These are phyloP conservation scores for Epsilonema sp. DNA, from an alignment of 2,888 invertebrate genomes.

Conservation along the genomic window DNA sequence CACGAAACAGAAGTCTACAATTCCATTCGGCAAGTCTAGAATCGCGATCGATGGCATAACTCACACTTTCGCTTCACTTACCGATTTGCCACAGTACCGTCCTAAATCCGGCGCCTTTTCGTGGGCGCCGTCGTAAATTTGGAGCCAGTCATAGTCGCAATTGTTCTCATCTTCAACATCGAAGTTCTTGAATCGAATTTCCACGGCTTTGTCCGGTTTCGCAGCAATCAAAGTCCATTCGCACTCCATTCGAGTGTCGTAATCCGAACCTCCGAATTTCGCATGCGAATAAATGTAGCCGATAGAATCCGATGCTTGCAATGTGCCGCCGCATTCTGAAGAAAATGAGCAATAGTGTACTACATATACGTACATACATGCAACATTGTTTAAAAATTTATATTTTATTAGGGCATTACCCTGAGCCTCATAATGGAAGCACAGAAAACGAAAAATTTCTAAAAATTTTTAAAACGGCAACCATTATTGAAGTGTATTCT, in stretches of 20 bases:
- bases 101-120: conserved; percentile 58
- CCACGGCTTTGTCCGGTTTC: not conserved
- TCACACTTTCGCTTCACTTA: too few relatives aligned
- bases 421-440: too few relatives aligned
- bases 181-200: conserved; percentile 55
- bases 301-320: conserved; percentile 55
- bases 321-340: conserved; percentile 75
- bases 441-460: not conserved
- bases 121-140: conserved; percentile 64
- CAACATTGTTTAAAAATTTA: too few relatives aligned
- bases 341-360: conserved; percentile 7
- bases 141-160: conserved; percentile 81
- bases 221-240: conserved; percentile 66
- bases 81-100: conserved; percentile 65
- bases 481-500: conserved; percentile 69
- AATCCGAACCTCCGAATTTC: conserved; percentile 69
- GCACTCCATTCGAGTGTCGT: conserved; percentile 70
- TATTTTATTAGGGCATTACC: too few relatives aligned
- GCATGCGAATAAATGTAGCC: conserved; percentile 85
- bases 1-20: too few relatives aligned
- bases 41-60: too few relatives aligned
- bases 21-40: too few relatives aligned
- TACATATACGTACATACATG: too few relatives aligned
- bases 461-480: conserved; percentile 37
- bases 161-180: conserved; percentile 69